Base-by-base conservation (phyloP, 1,140 invertebrate genomes). In the Leguminivora glycinivorella region DNA sequence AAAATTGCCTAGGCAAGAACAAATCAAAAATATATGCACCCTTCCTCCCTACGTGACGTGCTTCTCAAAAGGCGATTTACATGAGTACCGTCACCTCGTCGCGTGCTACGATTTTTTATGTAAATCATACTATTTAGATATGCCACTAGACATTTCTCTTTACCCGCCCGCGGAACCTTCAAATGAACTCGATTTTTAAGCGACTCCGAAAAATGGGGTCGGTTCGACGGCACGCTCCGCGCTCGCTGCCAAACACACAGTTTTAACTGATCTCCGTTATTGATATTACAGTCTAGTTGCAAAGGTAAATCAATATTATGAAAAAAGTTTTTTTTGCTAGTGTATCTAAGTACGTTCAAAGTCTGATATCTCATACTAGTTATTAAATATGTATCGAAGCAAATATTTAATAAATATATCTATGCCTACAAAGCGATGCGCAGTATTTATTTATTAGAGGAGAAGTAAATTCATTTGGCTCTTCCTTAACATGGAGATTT, bases 21-120 rank as follows among this genome's bases (percentile, higher is more conserved):
- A 91, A 90, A 89, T 88, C 85, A 91, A 91, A 91, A 90, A 90
- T 89, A 90, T 90, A 91, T 91, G 88, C 89, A 91, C 89, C 89
- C 89, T 89, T 85, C 82, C 76, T 74, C 63, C 70, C 69, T 87
- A 90, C 88, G 88, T 90, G 88, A 84, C 80, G 75, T 73, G 87
- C 70, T 82, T 87, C 70, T 76, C 80, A 82, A 83, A 76, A 70
- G 74, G 72, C 79, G 77, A 89, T 89, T 89, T 89, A 84, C 83
- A 85, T 89, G 83, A 79, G 72, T 43, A 75, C 75, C 67, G 75
- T 75, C 84, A 83, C 83, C 76, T 83, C 76, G 80, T 87, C 87
- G 83, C 87, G 83, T 90, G 85, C 83, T 76, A 74, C 80, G 77
- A 86, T 88, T 91, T 91, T 90, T 89, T 90, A 89, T 90, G 88